phyloP scores from a whole-genome alignment of 2,797 vertebrate genomes.

The Fringilla coelebs region DNA sequence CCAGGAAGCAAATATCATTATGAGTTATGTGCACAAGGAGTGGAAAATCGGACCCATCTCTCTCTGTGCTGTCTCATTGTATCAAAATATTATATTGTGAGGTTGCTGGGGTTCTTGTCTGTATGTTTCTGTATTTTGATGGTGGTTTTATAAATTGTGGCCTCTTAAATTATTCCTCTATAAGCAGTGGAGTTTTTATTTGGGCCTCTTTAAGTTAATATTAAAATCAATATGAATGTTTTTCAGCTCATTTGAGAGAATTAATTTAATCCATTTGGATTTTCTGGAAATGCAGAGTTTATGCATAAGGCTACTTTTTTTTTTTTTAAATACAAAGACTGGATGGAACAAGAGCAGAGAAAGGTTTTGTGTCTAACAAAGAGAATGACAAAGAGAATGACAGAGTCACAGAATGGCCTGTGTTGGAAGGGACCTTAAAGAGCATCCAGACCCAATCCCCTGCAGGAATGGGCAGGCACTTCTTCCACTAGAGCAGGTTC shows the following conservation, averaged over 20 bases:
- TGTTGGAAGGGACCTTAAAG: neutral
- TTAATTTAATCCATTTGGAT: neutral
- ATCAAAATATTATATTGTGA: neutral
- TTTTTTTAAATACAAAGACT: neutral
- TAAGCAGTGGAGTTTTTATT: neutral
- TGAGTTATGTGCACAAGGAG: neutral
- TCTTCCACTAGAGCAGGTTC: neutral
- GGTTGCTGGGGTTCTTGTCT: neutral
- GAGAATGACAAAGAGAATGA: too few species aligned
- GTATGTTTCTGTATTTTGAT: neutral
- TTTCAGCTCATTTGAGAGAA: neutral
- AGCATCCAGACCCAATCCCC: neutral
- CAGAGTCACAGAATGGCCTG: neutral
- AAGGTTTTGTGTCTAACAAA: neutral
- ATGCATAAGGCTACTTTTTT: neutral
- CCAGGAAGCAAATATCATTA: conserved; percentile 5
- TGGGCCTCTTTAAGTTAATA: neutral
- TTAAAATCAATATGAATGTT: neutral
- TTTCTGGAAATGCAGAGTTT: neutral
- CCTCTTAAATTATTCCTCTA: neutral
- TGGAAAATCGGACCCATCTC: neutral
- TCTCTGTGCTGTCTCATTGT: neutral
- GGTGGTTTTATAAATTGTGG: neutral
- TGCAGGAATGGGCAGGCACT: neutral
- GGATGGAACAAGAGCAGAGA: neutral